Conservation (phyloP, 1,140 invertebrate species). For the Anastatus disparis region DNA sequence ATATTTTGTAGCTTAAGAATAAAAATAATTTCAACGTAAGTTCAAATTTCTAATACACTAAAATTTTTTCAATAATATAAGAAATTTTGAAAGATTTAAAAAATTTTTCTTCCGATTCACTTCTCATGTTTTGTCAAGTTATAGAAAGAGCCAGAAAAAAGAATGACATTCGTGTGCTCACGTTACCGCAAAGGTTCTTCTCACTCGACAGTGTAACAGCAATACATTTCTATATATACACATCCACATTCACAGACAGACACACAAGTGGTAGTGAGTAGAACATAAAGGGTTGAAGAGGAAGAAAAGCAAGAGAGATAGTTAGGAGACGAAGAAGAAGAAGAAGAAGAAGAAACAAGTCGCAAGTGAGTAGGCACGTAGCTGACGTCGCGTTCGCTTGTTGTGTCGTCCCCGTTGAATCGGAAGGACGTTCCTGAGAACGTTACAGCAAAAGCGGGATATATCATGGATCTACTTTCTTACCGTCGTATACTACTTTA, state of each 20-base stretch:
- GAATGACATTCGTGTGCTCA: conserved; percentile 35
- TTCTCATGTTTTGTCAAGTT: no score
- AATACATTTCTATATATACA: no score
- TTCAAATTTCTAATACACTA: no score
- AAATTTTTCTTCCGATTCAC: no score
- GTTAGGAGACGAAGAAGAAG: not conserved
- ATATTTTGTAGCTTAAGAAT: no score
- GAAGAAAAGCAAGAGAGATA: not conserved
- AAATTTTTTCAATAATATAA: no score
- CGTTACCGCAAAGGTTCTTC: no score
- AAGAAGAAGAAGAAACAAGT: conserved; percentile 9
- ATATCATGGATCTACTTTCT: conserved; percentile 16
- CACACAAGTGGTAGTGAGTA: conserved; percentile 21
- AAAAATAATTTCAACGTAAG: no score
- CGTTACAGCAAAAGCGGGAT: conserved; percentile 16
- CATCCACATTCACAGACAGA: no score
- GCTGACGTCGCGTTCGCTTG: conserved; percentile 4
- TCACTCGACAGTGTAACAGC: no score
- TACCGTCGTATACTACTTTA: not conserved
- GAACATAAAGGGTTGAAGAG: no score
- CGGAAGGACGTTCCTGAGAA: conserved; percentile 12
- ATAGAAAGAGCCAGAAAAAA: not conserved
- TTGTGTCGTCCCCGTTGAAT: not conserved
- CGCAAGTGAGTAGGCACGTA: conserved; percentile 4
- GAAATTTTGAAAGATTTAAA: no score